Conservation (phyloP, 2,797 vertebrate genomes). For the Tamandua tetradactyla region DNA sequence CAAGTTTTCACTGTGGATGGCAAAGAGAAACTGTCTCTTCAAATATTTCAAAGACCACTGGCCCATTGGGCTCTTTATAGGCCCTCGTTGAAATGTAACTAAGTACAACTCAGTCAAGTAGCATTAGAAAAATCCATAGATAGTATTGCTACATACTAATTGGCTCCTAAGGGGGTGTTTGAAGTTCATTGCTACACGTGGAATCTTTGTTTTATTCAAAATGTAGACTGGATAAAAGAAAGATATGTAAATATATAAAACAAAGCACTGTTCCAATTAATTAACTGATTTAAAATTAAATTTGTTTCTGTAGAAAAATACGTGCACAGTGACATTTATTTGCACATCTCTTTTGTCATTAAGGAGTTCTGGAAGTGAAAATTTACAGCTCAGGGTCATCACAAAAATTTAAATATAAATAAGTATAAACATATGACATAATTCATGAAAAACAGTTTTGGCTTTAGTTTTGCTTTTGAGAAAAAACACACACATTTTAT, state of each 20-base stretch:
- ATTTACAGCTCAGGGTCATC: not conserved
- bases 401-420: not conserved
- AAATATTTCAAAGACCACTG: not conserved
- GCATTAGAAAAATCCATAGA: not conserved
- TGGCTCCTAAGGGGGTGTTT: not conserved
- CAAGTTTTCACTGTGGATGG: not conserved
- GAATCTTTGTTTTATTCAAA: not conserved
- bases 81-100: not conserved
- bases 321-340: not conserved
- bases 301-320: not conserved
- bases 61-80: not conserved
- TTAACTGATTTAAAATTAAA: not conserved
- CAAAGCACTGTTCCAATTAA: not conserved
- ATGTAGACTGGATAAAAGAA: not conserved
- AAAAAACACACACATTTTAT: not conserved
- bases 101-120: not conserved
- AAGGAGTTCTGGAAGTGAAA: not conserved
- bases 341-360: not conserved
- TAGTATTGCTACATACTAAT: not conserved
- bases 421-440: not conserved
- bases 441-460: not conserved
- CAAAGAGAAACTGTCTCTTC: not conserved
- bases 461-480: not conserved
- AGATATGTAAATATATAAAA: not conserved
- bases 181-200: not conserved